A percentile compares a stretch with the other conserved stretches of the same genome.
Conservation (phyloP, 2,888 invertebrate genomes). For the Hololepta plana region DNA sequence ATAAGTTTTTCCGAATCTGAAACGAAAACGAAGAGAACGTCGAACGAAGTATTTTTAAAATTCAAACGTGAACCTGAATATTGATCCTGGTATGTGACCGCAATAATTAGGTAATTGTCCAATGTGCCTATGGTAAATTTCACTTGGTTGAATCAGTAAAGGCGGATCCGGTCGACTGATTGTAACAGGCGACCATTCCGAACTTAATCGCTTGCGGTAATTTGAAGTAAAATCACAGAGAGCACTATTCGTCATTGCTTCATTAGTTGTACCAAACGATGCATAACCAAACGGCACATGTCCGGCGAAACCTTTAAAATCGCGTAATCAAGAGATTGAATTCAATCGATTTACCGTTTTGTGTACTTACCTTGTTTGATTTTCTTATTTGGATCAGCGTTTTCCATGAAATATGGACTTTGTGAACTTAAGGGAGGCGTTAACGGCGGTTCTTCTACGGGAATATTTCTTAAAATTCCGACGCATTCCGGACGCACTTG, state of each 20-base stretch:
- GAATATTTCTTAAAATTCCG: constrained; percentile 39
- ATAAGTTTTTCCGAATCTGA: constrained; percentile 55
- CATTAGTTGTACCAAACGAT: constrained; percentile 43
- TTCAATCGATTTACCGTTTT: background rate
- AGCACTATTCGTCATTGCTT: constrained; percentile 49
- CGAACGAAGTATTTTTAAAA: too few relatives aligned
- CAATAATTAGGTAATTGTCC: constrained; percentile 61
- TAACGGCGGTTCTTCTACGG: constrained; percentile 39
- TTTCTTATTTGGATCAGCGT: constrained; percentile 40
- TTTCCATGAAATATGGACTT: constrained; percentile 50
- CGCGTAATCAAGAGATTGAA: constrained; percentile 1
- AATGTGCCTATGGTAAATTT: constrained; percentile 54
- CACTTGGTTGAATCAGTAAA: constrained; percentile 30
- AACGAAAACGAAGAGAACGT: too few relatives aligned
- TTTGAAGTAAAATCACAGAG: constrained; percentile 59
- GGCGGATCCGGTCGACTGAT: constrained; percentile 34
- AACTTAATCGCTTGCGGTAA: constrained; percentile 50
- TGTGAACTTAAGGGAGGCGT: constrained; percentile 37
- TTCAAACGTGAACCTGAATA: too few relatives aligned
- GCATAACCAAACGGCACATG: constrained; percentile 48
- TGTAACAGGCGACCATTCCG: constrained; percentile 56
- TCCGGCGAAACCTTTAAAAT: constrained; percentile 38
- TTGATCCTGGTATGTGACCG: constrained; percentile 58
- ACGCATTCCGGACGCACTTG: constrained; percentile 49
- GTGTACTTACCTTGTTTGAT: constrained; percentile 39